Percentiles rank a stretch among this genome's conserved stretches.
Evolutionary conservation across 2,113 vertebrate genomes (phyloP).

Genomic region (Sigmodon hispidus): DNA sequence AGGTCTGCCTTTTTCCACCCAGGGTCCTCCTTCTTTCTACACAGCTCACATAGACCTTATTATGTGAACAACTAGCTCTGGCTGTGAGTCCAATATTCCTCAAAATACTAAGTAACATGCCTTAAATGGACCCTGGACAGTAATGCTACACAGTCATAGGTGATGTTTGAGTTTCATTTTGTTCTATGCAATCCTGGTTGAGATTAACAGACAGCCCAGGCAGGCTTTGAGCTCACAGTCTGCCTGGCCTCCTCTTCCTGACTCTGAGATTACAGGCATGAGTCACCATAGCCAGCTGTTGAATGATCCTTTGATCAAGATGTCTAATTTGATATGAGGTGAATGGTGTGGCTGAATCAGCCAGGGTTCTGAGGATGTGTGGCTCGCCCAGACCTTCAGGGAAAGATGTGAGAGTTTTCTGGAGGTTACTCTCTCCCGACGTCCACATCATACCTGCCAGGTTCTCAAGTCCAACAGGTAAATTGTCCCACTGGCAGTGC

Average conservation of each 20-base stretch:
- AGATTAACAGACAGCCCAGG: too few relatives aligned
- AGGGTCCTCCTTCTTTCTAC: too few relatives aligned
- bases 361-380: not conserved
- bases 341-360: not conserved
- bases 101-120: not conserved
- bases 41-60: not conserved
- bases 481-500: constrained; percentile 87
- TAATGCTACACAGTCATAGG: not conserved
- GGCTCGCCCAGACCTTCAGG: not conserved
- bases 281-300: not conserved
- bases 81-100: not conserved
- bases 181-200: not conserved
- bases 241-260: not conserved
- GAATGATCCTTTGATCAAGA: not conserved
- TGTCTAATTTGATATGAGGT: not conserved
- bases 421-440: not conserved
- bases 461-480: constrained; percentile 88
- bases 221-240: not conserved
- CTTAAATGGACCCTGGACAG: not conserved
- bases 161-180: not conserved
- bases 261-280: not conserved
- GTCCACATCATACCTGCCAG: constrained; percentile 85
- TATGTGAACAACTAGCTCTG: not conserved
- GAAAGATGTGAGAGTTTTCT: not conserved
- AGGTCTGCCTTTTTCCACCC: not conserved